Evolutionary conservation across 2,888 invertebrate species (phyloP), one percentile per base, ranked within the genome.

Genomic region (Drosophila ustulata): DNA sequence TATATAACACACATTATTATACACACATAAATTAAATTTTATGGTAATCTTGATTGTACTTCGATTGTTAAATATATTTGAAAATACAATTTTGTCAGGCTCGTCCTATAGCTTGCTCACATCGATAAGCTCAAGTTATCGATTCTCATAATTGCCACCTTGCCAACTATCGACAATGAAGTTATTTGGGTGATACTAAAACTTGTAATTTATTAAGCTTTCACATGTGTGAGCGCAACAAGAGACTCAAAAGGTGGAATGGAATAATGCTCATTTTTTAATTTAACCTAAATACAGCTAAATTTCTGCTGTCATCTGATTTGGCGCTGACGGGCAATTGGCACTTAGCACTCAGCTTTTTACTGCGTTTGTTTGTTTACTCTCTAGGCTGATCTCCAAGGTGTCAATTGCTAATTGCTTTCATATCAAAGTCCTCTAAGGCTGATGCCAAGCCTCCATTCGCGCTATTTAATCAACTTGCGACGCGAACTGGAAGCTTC

Each of bases 361-460:
- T 39, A 50, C 25, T 39, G 34, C 39, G 30, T 52, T 52, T 43
- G 30, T 52, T 52, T 52, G 47, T 52, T 43, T 65, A 32, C 52
- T 59, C 26, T 51, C 62, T 61, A 56, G 56, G 58, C 51, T 68
- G 58, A 63, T 30, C 74, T 69, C 30, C 52, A 69, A 61, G 46
- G 65, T 73, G 69, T 69, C 74, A 68, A 75, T 76, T 76, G 64
- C 68, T 72, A 76, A 75, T 75, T 72, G 73, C 64, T 64, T 76
- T 62, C 61, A 30, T 46, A 63, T 47, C 18, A 45, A 59, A 55
- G 26, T 23, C 56, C 72, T 57, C 49, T 30, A 18, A 25, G 13
- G 53, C 43, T 23, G 41, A 26, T 28, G 51, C 52, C 28, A 55
- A 37, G 47, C 63, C 47, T 23, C 39, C 50, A 23, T 57, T 58